These are phyloP conservation scores for Oreochromis aureus DNA, from an alignment of 2,113 vertebrate species.

Conservation along the genomic window DNA sequence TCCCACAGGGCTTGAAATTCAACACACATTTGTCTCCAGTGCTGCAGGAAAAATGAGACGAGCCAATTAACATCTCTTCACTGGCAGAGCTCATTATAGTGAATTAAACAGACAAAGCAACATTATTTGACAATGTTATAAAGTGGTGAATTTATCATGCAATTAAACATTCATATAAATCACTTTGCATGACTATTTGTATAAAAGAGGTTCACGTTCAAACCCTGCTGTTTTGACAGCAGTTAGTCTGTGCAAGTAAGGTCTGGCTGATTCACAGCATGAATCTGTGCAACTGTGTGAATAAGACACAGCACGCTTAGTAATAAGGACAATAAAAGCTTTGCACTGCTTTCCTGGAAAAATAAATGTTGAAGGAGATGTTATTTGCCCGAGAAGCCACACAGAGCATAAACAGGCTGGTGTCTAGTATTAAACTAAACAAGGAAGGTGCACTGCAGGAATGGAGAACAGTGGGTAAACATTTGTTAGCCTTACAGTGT, in stretches of 20 bases:
- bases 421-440: not conserved
- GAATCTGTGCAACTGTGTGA: not conserved
- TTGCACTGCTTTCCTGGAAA: not conserved
- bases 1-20: slow-evolving; percentile 57
- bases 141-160: not conserved
- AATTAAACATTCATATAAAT: not conserved
- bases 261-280: not conserved
- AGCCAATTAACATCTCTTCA: not conserved
- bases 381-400: not conserved
- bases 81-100: not conserved
- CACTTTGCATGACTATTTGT: not conserved
- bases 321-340: not conserved
- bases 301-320: not conserved
- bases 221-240: not conserved
- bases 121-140: not conserved
- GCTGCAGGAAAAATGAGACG: slow-evolving; percentile 62
- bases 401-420: not conserved
- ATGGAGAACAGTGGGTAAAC: not conserved
- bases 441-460: not conserved
- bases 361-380: not conserved
- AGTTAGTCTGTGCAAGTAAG: not conserved
- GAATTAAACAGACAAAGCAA: not conserved
- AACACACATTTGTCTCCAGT: slow-evolving; percentile 72
- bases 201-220: not conserved
- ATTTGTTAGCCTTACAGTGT: not conserved